A percentile compares a stretch with the other conserved stretches of the same genome.
These are phyloP conservation scores for Diplolepis rosae DNA, from an alignment of 2,888 invertebrate genomes.

Conservation along the genomic window DNA sequence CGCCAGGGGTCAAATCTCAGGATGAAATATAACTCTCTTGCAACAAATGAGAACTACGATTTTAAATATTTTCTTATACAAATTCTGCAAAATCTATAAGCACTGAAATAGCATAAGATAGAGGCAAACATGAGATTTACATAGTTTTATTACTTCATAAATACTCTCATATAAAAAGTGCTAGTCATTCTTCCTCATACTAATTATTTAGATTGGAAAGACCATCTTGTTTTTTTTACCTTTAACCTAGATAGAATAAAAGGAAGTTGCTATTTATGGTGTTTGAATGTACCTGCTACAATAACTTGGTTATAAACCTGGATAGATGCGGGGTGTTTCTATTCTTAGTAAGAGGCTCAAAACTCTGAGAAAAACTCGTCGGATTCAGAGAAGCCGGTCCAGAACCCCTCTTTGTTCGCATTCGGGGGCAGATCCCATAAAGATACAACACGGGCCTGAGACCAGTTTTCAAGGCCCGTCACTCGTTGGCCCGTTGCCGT, in stretches of 20 bases:
- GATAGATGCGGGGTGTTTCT: constrained; percentile 37
- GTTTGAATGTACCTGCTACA: neutral
- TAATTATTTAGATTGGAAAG: neutral
- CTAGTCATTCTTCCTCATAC: neutral
- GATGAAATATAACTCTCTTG: too few relatives aligned
- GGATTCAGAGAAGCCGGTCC: constrained; percentile 65
- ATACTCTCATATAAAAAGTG: neutral
- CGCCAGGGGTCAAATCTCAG: too few relatives aligned
- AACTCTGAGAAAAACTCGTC: constrained; percentile 68
- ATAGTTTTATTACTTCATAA: too few relatives aligned
- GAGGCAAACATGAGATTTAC: too few relatives aligned
- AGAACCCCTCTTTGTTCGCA: constrained; percentile 48
- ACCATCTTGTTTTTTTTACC: neutral
- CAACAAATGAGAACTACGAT: too few relatives aligned
- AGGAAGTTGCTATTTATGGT: neutral
- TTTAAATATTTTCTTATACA: too few relatives aligned
- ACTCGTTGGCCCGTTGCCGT: constrained; percentile 58
- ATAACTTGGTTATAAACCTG: neutral
- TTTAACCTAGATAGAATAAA: neutral
- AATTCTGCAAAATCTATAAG: too few relatives aligned
- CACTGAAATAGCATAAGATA: too few relatives aligned
- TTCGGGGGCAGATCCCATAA: constrained; percentile 60
- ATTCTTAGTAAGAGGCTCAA: constrained; percentile 61
- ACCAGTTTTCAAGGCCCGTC: constrained; percentile 66
- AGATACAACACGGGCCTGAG: constrained; percentile 58